Percentiles rank a stretch among this genome's conserved stretches.
phyloP scores from a whole-genome alignment of 2,113 vertebrate species.

The Callithrix jacchus region DNA sequence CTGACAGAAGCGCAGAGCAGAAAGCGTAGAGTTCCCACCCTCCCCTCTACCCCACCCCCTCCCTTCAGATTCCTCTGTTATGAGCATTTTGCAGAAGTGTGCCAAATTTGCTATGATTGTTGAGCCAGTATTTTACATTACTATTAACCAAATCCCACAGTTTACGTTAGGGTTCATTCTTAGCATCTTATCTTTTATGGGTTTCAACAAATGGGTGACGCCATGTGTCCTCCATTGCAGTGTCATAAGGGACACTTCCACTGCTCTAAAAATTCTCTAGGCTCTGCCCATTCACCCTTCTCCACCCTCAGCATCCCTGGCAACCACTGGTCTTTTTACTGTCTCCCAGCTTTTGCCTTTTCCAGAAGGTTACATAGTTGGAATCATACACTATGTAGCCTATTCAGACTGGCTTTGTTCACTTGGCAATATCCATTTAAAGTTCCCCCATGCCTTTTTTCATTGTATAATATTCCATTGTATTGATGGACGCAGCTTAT shows the following conservation, averaged over 20 bases:
- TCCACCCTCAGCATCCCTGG: not conserved
- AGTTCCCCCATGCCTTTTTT: too few species aligned
- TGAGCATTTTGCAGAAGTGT: too few species aligned
- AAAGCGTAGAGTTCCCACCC: not conserved
- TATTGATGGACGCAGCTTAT: rapidly evolving
- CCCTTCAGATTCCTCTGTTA: rapidly evolving
- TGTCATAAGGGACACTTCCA: rapidly evolving
- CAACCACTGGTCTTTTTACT: not conserved
- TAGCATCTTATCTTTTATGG: rapidly evolving
- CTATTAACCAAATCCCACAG: rapidly evolving
- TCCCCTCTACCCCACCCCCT: rapidly evolving
- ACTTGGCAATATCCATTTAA: too few species aligned
- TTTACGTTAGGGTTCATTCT: not conserved
- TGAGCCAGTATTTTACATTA: too few species aligned
- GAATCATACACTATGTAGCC: rapidly evolving
- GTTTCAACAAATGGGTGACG: not conserved
- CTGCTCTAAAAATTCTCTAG: not conserved
- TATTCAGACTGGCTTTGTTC: not conserved
- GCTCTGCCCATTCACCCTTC: rapidly evolving
- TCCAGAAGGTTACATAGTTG: not conserved
- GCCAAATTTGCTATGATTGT: rapidly evolving
- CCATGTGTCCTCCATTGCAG: rapidly evolving
- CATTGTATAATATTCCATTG: not conserved
- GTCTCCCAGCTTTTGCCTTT: not conserved
- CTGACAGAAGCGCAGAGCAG: too few species aligned